These are phyloP conservation scores for Busseola fusca DNA, from an alignment of 2,888 invertebrate genomes.

Conservation along the genomic window DNA sequence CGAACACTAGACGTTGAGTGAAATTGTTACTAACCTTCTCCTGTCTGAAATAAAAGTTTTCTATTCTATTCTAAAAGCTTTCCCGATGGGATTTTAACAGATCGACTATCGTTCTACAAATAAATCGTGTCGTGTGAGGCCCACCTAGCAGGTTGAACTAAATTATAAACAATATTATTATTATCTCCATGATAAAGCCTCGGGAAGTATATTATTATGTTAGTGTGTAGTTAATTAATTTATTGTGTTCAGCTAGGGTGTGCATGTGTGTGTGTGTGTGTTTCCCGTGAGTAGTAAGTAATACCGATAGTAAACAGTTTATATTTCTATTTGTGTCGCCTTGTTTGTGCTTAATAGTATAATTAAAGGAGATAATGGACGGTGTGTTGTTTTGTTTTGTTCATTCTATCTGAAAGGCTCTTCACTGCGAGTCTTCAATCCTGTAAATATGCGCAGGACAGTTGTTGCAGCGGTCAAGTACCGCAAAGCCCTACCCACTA, in stretches of 20 bases:
- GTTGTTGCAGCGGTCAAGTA: neutral
- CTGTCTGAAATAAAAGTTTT: no score
- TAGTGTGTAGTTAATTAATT: conserved; percentile 47
- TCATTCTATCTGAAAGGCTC: conserved; percentile 12
- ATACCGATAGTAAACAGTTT: conserved; percentile 15
- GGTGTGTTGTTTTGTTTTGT: conserved; percentile 18
- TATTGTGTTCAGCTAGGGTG: conserved; percentile 5
- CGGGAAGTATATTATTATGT: conserved; percentile 37
- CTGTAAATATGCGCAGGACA: neutral
- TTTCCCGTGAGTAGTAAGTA: conserved; percentile 31
- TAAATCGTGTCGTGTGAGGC: neutral
- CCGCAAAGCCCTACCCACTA: neutral
- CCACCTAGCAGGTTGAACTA: conserved; percentile 15
- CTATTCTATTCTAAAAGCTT: no score
- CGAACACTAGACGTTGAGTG: no score
- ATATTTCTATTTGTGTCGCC: conserved; percentile 19
- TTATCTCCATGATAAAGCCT: conserved; percentile 32
- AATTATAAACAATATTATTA: conserved; percentile 45
- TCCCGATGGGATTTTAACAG: no score
- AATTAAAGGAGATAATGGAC: conserved; percentile 24
- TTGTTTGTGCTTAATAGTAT: conserved; percentile 24
- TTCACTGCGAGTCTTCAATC: neutral
- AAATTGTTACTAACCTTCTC: no score
- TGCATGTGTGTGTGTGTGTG: conserved; percentile 6
- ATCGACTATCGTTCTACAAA: neutral